These are phyloP conservation scores for Erpornis zantholeuca DNA, from an alignment of 2,113 vertebrate genomes.

Conservation along the genomic window DNA sequence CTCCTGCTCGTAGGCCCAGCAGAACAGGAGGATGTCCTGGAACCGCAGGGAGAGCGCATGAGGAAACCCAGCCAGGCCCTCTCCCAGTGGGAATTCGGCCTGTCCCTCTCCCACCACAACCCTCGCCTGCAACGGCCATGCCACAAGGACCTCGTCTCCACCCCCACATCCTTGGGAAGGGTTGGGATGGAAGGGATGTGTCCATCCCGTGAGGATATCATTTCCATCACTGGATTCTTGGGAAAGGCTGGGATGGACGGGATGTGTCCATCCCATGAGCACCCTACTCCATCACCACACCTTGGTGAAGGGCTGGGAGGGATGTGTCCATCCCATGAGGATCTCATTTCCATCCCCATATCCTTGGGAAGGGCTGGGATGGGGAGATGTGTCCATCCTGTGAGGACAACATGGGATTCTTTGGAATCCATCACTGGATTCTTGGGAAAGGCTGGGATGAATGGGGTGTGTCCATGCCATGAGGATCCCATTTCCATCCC, in stretches of 20 bases:
- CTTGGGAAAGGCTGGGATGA: no score
- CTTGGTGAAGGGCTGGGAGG: accelerated
- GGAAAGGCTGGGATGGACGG: accelerated
- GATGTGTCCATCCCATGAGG: not conserved
- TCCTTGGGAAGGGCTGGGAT: accelerated
- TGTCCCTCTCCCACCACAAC: not conserved
- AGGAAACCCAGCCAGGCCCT: not conserved
- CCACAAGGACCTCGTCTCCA: accelerated
- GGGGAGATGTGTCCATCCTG: accelerated
- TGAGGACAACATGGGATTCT: no score
- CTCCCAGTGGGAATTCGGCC: not conserved
- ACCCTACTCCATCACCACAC: accelerated
- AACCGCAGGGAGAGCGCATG: accelerated
- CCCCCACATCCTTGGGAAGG: accelerated
- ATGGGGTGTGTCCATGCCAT: no score
- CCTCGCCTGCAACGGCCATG: accelerated
- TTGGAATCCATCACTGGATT: no score
- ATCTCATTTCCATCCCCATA: accelerated
- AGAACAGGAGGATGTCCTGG: constrained; percentile 96
- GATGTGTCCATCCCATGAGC: not conserved
- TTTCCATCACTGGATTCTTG: accelerated
- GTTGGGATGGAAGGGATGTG: accelerated
- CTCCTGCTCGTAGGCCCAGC: constrained; percentile 93
- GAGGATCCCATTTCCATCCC: no score
- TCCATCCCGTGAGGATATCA: not conserved